phyloP scores from a whole-genome alignment of 2,797 vertebrate genomes.

The Melanotaenia nigrans region DNA sequence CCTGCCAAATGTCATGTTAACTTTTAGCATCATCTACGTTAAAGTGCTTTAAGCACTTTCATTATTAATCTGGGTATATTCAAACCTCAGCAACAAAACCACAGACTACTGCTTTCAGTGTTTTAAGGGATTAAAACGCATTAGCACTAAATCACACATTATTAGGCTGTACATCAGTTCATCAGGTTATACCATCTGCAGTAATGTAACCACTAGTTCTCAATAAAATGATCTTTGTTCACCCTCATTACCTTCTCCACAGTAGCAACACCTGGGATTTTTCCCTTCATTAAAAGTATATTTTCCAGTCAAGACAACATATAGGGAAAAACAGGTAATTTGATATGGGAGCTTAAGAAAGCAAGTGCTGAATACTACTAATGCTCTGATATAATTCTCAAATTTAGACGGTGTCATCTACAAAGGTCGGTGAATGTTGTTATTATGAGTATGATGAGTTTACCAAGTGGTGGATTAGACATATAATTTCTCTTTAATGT shows the following conservation, averaged over 20 bases:
- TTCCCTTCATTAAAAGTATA: slow-evolving; percentile 32
- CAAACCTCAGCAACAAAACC: not conserved
- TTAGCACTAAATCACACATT: not conserved
- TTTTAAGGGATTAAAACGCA: not conserved
- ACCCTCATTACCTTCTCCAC: slow-evolving; percentile 16
- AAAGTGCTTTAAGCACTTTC: not conserved
- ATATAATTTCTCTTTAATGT: slow-evolving; percentile 4
- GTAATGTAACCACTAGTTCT: slow-evolving; percentile 1
- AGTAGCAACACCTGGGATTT: slow-evolving; percentile 35
- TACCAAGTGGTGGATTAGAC: slow-evolving; percentile 18
- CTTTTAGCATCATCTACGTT: not conserved
- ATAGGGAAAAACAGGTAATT: slow-evolving; percentile 36
- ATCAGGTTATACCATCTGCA: slow-evolving; percentile 5
- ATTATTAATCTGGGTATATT: not conserved
- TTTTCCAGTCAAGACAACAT: slow-evolving; percentile 42
- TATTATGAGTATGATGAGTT: slow-evolving; percentile 22
- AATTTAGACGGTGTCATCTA: slow-evolving; percentile 24
- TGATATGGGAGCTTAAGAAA: slow-evolving; percentile 45
- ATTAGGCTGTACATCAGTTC: slow-evolving; percentile 6
- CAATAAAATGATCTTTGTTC: slow-evolving; percentile 8
- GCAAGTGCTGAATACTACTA: slow-evolving; percentile 15
- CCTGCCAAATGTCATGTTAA: not conserved
- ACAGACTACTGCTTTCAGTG: not conserved
- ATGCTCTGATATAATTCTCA: slow-evolving; percentile 18
- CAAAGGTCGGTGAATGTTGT: slow-evolving; percentile 29